These are phyloP conservation scores for Clinocottus analis DNA, from an alignment of 2,113 vertebrate genomes.

Conservation along the genomic window DNA sequence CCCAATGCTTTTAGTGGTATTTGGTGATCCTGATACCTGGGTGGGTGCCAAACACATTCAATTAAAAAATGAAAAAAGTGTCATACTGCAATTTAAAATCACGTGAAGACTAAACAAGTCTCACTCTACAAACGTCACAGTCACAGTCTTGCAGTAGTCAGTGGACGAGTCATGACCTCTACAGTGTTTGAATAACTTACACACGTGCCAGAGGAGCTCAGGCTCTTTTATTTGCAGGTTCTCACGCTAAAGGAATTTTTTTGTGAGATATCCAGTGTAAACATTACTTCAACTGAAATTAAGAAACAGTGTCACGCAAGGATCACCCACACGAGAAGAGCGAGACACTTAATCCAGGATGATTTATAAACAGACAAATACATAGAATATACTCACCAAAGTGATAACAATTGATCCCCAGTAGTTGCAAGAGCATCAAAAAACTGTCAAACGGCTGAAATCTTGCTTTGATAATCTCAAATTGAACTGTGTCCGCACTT, in stretches of 20 bases:
- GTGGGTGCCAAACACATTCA: background rate
- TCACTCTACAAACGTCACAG: background rate
- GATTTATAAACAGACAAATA: background rate
- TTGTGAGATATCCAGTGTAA: slow-evolving; percentile 22
- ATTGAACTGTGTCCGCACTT: slow-evolving; percentile 43
- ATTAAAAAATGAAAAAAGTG: slow-evolving; percentile 18
- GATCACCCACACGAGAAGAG: background rate
- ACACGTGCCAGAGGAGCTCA: slow-evolving; percentile 2
- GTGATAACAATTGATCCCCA: slow-evolving; percentile 3
- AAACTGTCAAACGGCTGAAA: slow-evolving; percentile 37
- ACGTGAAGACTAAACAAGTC: background rate
- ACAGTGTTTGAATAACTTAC: slow-evolving; percentile 1
- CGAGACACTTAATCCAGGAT: background rate
- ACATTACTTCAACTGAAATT: background rate
- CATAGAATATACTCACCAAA: slow-evolving; percentile 58
- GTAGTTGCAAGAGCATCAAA: slow-evolving; percentile 15
- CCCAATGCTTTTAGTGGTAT: background rate
- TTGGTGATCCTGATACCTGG: background rate
- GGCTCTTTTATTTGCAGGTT: background rate
- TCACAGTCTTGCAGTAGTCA: background rate
- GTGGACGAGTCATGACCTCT: slow-evolving; percentile 19
- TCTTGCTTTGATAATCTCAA: background rate
- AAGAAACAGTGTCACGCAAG: slow-evolving; percentile 1
- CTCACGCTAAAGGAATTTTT: slow-evolving; percentile 30
- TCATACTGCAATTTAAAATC: slow-evolving; percentile 1